These are phyloP conservation scores for Columbina picui DNA, from an alignment of 2,113 vertebrate genomes.

Conservation along the genomic window DNA sequence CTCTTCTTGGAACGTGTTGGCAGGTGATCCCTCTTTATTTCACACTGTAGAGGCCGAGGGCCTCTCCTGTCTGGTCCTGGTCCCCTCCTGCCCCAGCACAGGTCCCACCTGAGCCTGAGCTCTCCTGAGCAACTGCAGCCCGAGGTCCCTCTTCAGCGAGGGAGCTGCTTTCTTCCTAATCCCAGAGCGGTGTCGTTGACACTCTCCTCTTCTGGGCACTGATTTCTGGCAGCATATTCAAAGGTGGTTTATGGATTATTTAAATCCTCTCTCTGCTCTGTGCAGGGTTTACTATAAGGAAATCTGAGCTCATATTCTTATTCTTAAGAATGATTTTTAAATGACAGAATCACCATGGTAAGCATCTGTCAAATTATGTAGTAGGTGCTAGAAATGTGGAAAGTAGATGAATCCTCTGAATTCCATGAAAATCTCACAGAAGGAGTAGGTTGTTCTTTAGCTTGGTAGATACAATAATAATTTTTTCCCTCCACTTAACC, in stretches of 20 bases:
- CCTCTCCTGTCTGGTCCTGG: not conserved
- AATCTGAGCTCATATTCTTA: not conserved
- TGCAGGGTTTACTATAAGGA: not conserved
- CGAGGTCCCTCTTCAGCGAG: accelerated
- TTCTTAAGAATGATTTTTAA: not conserved
- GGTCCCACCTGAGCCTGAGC: not conserved
- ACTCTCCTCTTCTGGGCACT: not conserved
- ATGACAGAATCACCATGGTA: not conserved
- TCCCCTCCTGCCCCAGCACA: not conserved
- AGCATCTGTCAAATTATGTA: not conserved
- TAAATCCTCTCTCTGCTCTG: not conserved
- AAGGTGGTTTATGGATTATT: not conserved
- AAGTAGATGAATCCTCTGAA: not conserved
- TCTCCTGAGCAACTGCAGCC: not conserved
- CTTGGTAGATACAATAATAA: not conserved
- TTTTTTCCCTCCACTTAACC: not conserved
- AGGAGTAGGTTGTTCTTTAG: not conserved
- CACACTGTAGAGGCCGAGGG: accelerated
- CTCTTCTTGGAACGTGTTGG: not conserved
- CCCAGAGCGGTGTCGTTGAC: accelerated
- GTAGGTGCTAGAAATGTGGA: not conserved
- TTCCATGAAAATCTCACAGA: not conserved
- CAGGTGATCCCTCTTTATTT: not conserved
- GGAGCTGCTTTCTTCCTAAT: not conserved
- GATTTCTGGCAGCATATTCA: not conserved